Conservation (phyloP, 2,888 invertebrate genomes). For the Quadroppia sp. region DNA sequence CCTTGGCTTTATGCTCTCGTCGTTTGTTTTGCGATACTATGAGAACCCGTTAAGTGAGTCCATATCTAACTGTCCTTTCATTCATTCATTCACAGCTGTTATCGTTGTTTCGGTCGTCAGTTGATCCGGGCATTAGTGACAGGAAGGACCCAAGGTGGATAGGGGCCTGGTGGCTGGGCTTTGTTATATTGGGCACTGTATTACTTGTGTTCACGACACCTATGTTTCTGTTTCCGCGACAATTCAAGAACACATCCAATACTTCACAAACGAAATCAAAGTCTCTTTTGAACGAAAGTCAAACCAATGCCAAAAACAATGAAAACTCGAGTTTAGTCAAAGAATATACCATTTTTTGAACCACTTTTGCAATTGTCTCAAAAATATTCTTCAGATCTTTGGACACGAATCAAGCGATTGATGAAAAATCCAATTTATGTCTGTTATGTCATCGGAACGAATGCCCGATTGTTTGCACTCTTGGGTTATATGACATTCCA, state of each 20-base stretch:
- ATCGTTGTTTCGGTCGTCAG: slow-evolving; percentile 40
- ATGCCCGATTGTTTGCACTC: slow-evolving; percentile 45
- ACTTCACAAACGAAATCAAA: neutral
- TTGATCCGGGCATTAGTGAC: slow-evolving; percentile 45
- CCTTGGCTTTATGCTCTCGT: slow-evolving; percentile 48
- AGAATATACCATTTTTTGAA: neutral
- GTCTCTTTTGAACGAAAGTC: neutral
- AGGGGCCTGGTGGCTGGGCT: slow-evolving; percentile 50
- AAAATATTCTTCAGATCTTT: neutral
- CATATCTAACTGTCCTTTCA: neutral
- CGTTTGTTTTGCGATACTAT: slow-evolving; percentile 46
- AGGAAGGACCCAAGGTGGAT: slow-evolving; percentile 48
- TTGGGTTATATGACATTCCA: slow-evolving; percentile 47
- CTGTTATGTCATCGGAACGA: slow-evolving; percentile 45
- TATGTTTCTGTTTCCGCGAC: slow-evolving; percentile 47
- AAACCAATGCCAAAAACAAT: neutral
- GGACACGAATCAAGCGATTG: slow-evolving; percentile 40
- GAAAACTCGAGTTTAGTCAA: neutral
- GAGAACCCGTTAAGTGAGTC: slow-evolving; percentile 45
- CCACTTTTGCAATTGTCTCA: neutral
- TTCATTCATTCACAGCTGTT: neutral
- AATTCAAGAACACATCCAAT: slow-evolving; percentile 42
- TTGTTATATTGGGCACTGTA: slow-evolving; percentile 46
- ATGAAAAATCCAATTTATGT: slow-evolving; percentile 46
- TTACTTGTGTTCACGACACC: slow-evolving; percentile 46